Conservation (phyloP, 2,888 invertebrate genomes). For the Oxystoma pomonae region DNA sequence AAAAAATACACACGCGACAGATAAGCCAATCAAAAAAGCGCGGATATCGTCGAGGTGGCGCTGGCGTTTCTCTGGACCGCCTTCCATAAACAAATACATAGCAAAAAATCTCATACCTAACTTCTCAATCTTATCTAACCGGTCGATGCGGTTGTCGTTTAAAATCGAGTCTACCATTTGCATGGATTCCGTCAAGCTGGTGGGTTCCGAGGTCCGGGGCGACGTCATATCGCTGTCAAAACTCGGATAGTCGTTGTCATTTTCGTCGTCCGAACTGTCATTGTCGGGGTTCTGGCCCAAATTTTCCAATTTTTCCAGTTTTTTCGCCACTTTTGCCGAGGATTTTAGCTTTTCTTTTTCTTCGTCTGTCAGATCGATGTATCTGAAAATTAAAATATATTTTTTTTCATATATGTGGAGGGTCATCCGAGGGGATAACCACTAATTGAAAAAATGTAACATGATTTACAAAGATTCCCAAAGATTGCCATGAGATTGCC, state of each 20-base stretch:
- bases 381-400: constrained; percentile 44
- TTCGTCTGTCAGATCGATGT: constrained; percentile 86
- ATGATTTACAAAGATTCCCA: too few species aligned
- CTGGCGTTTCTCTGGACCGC: too few species aligned
- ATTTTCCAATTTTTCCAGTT: constrained; percentile 84
- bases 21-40: not conserved
- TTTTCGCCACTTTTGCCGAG: constrained; percentile 87
- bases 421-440: too few species aligned
- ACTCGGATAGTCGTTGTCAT: constrained; percentile 71
- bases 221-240: constrained; percentile 73
- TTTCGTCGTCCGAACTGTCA: constrained; percentile 69
- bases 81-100: too few species aligned
- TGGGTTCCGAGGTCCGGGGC: constrained; percentile 72
- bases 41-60: not conserved
- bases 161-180: constrained; percentile 83
- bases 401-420: too few species aligned
- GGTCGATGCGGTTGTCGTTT: constrained; percentile 77
- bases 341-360: constrained; percentile 90
- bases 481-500: too few species aligned
- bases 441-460: too few species aligned
- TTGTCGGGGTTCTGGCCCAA: constrained; percentile 67
- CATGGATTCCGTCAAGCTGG: constrained; percentile 84
- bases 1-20: too few species aligned
- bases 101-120: constrained; percentile 44
- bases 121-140: constrained; percentile 80